Evolutionary conservation across 2,113 vertebrate species (phyloP), one percentile per base, ranked within the genome.

Genomic region (Turdus rufiventris): DNA sequence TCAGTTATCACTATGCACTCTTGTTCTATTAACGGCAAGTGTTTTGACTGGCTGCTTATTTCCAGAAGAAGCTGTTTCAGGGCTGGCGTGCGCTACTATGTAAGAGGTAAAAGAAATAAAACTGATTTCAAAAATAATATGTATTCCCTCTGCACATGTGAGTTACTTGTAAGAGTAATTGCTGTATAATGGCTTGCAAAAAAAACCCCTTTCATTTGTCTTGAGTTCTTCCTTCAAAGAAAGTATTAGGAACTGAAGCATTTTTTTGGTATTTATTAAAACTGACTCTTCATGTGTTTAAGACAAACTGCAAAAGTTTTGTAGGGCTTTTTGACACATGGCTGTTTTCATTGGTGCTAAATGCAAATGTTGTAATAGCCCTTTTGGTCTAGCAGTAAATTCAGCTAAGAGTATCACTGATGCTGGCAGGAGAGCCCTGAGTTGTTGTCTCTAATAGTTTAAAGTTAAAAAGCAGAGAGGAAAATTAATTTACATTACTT

Each of bases 31-130:
- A 99, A 99, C 71, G 99, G 99, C 17, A 99, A 99, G 78, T 93
- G 98, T 95, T 99, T 99, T 77, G 99, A 99, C 60, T 99, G 99
- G 99, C 98, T 98, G 80, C 98, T 99, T 47, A 97, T 99, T 95
- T 99, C 99, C 33, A 98, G 99, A 95, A 98, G 99, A 96, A 99
- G 99, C 96, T 99, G 99, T 89, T 99, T 99, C 98, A 97, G 99
- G 88, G 99, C 99, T 20, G 99, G 99, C 0, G 99, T 99, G 4
- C 98, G 99, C 72, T 99, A 99, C 96, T 99, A 99, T 18, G 98
- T 99, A 24, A 96, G 99, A 99, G 99, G 99, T 99, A 97, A 98
- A 95, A 62, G 7, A 78, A 26, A 21, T 51, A 70, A 43, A 43
- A 50, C 23, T 25, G 3, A 8, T 61, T 87, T 26, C 8, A 16